phyloP scores from a whole-genome alignment of 2,888 invertebrate genomes.

The Drosophila helvetica region DNA sequence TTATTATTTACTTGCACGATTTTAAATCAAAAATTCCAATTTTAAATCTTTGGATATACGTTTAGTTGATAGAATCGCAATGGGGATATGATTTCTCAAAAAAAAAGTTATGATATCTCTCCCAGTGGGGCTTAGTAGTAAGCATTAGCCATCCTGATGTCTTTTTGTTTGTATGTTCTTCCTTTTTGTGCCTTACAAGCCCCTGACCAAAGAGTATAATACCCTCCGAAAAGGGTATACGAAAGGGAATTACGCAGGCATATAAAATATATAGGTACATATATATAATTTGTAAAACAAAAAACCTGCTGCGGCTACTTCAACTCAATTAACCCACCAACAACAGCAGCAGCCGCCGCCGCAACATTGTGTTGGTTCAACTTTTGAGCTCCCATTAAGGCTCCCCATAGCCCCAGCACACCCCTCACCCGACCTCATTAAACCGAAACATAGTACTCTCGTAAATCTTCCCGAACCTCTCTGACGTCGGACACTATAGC shows the following conservation, averaged over 20 bases:
- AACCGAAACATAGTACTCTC: constrained; percentile 22
- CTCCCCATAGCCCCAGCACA: not conserved
- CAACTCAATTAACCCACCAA: constrained; percentile 62
- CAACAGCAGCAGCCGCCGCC: constrained; percentile 16
- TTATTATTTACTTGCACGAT: no score
- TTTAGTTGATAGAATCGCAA: not conserved
- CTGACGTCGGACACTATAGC: constrained; percentile 13
- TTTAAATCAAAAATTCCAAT: no score
- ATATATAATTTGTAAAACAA: constrained; percentile 43
- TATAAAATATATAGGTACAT: constrained; percentile 9
- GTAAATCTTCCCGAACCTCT: constrained; percentile 30
- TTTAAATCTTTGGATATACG: no score
- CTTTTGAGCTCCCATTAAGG: constrained; percentile 37
- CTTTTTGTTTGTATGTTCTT: no score
- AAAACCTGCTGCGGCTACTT: constrained; percentile 61
- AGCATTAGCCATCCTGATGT: no score
- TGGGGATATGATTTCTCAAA: no score
- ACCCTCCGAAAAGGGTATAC: not conserved
- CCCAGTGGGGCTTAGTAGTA: not conserved
- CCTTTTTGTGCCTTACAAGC: no score
- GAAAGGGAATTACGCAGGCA: constrained; percentile 29
- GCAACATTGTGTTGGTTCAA: constrained; percentile 26
- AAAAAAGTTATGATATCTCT: not conserved
- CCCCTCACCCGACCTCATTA: constrained; percentile 21
- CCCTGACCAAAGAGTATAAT: not conserved